Conservation (phyloP, 2,113 vertebrate genomes). For the Cebidichthys violaceus region DNA sequence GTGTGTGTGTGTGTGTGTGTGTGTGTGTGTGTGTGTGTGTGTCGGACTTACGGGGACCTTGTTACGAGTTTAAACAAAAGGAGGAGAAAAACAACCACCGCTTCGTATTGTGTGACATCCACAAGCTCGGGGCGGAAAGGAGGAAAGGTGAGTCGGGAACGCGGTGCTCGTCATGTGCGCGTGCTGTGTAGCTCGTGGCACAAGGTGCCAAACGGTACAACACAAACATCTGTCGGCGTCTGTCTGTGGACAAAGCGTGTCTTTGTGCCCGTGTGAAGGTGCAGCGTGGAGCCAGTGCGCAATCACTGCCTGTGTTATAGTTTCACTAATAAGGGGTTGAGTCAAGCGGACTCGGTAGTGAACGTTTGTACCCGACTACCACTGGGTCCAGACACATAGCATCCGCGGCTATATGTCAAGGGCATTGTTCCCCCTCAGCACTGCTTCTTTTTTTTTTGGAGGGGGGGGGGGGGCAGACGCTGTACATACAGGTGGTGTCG, state of each 20-base stretch:
- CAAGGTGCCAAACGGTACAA: conserved; percentile 8
- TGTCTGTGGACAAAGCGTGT: conserved; percentile 54
- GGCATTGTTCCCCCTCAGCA: conserved; percentile 43
- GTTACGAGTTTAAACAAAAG: conserved; percentile 66
- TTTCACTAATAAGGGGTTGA: conserved; percentile 5
- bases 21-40: too few species aligned
- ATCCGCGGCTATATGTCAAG: conserved; percentile 49
- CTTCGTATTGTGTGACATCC: conserved; percentile 59
- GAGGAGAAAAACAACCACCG: conserved; percentile 20
- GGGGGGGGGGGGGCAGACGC: neutral
- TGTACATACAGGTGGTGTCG: conserved; percentile 77
- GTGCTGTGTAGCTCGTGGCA: neutral
- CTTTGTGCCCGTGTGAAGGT: conserved; percentile 40
- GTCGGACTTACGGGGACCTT: conserved; percentile 38
- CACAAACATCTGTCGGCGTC: conserved; percentile 61
- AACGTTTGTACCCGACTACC: conserved; percentile 1
- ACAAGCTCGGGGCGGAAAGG: conserved; percentile 28
- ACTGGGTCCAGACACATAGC: conserved; percentile 25
- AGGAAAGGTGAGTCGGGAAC: conserved; percentile 75
- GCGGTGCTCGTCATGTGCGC: conserved; percentile 23
- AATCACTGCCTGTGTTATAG: conserved; percentile 26
- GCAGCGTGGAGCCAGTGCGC: conserved; percentile 54
- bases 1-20: too few species aligned
- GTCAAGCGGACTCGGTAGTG: neutral
- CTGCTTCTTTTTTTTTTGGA: neutral